Evolutionary conservation across 2,113 vertebrate genomes (phyloP).

Genomic region (Heliornis fulica): DNA sequence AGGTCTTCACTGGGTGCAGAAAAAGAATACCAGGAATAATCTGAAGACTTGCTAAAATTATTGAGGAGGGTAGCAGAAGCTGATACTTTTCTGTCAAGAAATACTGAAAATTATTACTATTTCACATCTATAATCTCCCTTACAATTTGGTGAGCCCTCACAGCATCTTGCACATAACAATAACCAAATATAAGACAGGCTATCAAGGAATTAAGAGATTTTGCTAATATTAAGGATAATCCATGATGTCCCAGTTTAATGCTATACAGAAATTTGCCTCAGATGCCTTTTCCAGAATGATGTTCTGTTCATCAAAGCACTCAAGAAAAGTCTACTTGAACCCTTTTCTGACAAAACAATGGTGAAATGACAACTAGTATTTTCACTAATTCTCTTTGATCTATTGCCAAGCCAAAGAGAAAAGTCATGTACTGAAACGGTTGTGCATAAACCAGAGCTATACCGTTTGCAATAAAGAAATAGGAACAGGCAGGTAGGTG

Average conservation of each 20-base stretch:
- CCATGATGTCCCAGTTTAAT: conserved; percentile 36
- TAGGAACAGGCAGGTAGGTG: conserved; percentile 31
- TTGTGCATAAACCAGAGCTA: not conserved
- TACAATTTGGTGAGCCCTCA: not conserved
- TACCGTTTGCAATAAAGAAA: not conserved
- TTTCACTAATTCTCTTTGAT: conserved; percentile 42
- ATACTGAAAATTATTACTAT: not conserved
- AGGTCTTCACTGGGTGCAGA: not conserved
- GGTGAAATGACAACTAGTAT: conserved; percentile 33
- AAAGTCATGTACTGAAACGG: not conserved
- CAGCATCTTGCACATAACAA: not conserved
- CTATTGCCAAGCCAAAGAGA: conserved; percentile 22
- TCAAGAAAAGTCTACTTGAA: conserved; percentile 22
- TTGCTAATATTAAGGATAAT: conserved; percentile 58
- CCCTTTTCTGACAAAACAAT: conserved; percentile 22
- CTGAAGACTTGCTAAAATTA: not conserved
- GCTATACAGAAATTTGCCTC: conserved; percentile 18
- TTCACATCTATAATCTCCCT: conserved; percentile 15
- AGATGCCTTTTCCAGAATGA: conserved; percentile 36
- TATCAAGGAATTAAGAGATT: conserved; percentile 48
- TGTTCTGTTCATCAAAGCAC: conserved; percentile 1
- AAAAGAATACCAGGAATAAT: not conserved
- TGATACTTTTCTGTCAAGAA: not conserved
- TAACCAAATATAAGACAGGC: not conserved
- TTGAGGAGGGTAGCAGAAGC: not conserved